Base-by-base conservation (phyloP, 1,140 invertebrate species). In the Hylaeus volcanicus region DNA sequence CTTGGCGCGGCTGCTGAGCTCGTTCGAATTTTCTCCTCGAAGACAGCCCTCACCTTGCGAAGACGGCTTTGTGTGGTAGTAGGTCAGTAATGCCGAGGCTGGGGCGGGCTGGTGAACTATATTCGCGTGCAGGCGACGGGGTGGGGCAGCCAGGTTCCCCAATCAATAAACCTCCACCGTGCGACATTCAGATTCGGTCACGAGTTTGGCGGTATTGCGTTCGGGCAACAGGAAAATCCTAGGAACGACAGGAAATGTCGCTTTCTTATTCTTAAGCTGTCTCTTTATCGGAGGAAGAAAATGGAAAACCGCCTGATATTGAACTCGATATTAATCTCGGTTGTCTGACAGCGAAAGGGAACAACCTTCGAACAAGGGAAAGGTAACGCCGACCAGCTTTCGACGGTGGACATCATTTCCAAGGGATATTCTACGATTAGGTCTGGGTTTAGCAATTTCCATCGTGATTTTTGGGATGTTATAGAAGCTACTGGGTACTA, bases 51-150 rank as follows among this genome's bases (percentile, higher is more conserved):
- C 80, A 70, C 78, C 80, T 85, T 83, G 76, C 78, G 53, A 86
- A 61, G 48, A 56, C n/a, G 43, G 74, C 56, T 63, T 26, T 26
- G 55, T 56, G 80, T 86, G 82, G 84, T 85, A 90, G 87, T 90
- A 90, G 89, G 89, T 90, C 89, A 90, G 87, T 90, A 82, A 89
- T 88, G 87, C 76, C 74, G 80, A 86, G 82, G 65, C 45, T 68
- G 65, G n/a, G 83, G 78, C 83, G 85, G 80, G 68, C 70, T 63
- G 85, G 48, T 82, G 75, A 85, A 86, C 80, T 83, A 84, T 82
- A 86, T 81, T 80, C 76, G 75, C 74, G 58, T 53, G 55, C 41
- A 58, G 39, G 58, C 15, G 43, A 71, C 74, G 69, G 87, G 87
- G 87, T 87, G 85, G 79, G 79, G 87, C 86, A 79, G 63, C 65